Base-by-base conservation (phyloP, 37 sponge, comb jelly and placozoan genomes). In the Petrosia ficiformis region DNA sequence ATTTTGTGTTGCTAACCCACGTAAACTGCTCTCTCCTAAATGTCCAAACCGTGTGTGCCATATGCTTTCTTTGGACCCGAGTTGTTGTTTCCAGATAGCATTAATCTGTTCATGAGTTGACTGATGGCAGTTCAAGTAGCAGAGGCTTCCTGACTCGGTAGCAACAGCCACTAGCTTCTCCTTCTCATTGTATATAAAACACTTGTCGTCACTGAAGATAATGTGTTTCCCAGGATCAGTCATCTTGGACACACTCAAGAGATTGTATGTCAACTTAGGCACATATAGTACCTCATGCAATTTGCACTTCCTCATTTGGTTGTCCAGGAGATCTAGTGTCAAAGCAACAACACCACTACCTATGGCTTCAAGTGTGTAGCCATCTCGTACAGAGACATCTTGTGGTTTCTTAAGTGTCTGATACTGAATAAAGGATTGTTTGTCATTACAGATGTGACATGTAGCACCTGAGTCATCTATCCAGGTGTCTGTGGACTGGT, bases 401-500 rank as follows among this genome's bases (percentile, higher is more conserved):
- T 37, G 39, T 6, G 31, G 31, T 24, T 33, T 33, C 69, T 25
- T 3, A 5, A 33, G 39, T 37, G n/a, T 10, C 10, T 61, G 33
- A 61, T 61, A 61, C 65, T 61, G 29, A 34, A 61, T 34, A 61
- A 61, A 61, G n/a, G n/a, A 25, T 38, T 68, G 38, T 68, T 36
- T 38, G 39, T 38, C 36, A 39, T 68, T 6, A 11, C n/a, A n/a
- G n/a, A n/a, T n/a, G n/a, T n/a, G n/a, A n/a, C n/a, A n/a, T n/a
- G n/a, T n/a, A n/a, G n/a, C 69, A 14, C 69, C 69, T 68, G 69
- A 68, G 36, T 68, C 69, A 24, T 38, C 39, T 38, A 68, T 68
- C 69, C 69, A 68, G 34, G 31, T 37, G 22, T 33, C 35, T 5
- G 21, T 31, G n/a, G 39, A 33, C 34, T 32, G 5, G 5, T 28